Evolutionary conservation across 1,140 invertebrate species (phyloP), one percentile per base, ranked within the genome.

Genomic region (Leptinotarsa texana): DNA sequence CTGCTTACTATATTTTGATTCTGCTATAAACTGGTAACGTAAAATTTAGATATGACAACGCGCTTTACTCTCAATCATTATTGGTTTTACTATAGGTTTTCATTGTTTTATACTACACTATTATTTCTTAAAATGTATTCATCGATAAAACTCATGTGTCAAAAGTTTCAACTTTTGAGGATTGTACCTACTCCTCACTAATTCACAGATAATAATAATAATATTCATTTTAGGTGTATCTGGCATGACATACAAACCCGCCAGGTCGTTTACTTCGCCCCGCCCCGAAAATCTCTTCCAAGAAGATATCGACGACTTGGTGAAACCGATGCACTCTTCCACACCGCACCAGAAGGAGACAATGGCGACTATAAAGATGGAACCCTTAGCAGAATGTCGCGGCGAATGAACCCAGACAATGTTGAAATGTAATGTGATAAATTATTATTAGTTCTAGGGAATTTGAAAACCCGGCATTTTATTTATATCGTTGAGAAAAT

Each of bases 231-330:
- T 61, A 47, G 89, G 89, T 33, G 88, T 90, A 66, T 89, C 89
- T 74, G 89, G 89, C n/a, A 90, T 92, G 89, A 87, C 90, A 62
- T 92, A 91, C 82, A 92, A 92, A 79, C 87, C 90, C 0, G 87
- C 89, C 18, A 86, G 87, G 74, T 87, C 86, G 75, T 87, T 86
- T 74, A 85, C 89, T 57, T 90, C 90, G 72, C 89, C 91, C 8
- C 83, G 89, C 1, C 90, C 90, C 11, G 89, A 90, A 78, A 90
- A 87, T 75, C 88, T 92, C 71, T 85, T 85, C 79, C 89, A 90
- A 78, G 89, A 90, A 79, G 89, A 90, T 73, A 89, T 90, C 70
- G 87, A 89, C 75, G 89, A 90, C 63, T 82, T 90, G 72, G 89
- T 90, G 0, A 90, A 90, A 77, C 87, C 89, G 13, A 83, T 85